Evolutionary conservation across 2,113 vertebrate species (phyloP).

Genomic region (Poecilia latipinna): DNA sequence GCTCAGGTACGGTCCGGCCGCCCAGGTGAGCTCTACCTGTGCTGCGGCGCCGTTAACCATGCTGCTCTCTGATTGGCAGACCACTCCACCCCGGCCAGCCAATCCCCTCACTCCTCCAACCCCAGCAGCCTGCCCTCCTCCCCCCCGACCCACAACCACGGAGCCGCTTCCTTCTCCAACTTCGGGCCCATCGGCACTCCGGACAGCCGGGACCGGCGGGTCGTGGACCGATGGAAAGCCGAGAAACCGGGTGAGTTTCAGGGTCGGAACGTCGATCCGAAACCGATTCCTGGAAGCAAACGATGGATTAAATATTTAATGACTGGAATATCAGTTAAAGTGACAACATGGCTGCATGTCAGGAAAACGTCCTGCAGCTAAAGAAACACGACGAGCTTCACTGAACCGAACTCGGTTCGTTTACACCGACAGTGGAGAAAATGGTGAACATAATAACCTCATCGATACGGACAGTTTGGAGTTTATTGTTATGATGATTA

Average conservation of each 20-base stretch:
- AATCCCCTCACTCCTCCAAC: constrained; percentile 98
- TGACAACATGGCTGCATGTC: too few species aligned
- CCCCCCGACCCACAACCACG: constrained; percentile 95
- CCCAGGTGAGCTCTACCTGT: accelerated
- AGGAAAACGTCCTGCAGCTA: too few species aligned
- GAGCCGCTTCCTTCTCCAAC: constrained; percentile 91
- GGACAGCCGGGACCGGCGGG: constrained; percentile 91
- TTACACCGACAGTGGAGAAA: too few species aligned
- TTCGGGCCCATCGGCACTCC: constrained; percentile 96
- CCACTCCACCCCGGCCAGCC: constrained; percentile 98
- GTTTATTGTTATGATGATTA: too few species aligned
- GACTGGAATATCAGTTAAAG: too few species aligned
- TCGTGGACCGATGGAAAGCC: constrained; percentile 93
- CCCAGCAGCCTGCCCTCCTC: constrained; percentile 98
- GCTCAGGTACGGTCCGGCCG: constrained; percentile 85
- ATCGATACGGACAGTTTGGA: too few species aligned
- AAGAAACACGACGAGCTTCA: too few species aligned
- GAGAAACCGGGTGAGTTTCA: constrained; percentile 87
- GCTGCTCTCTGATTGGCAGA: constrained; percentile 77
- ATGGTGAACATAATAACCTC: too few species aligned
- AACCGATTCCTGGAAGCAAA: too few species aligned
- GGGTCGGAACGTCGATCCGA: too few species aligned
- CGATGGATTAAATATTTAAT: too few species aligned
- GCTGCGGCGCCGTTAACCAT: not conserved
- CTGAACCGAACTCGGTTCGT: too few species aligned